Evolutionary conservation across 2,113 vertebrate species (phyloP), one percentile per base, ranked within the genome.

Genomic region (Aleadryas rufinucha): DNA sequence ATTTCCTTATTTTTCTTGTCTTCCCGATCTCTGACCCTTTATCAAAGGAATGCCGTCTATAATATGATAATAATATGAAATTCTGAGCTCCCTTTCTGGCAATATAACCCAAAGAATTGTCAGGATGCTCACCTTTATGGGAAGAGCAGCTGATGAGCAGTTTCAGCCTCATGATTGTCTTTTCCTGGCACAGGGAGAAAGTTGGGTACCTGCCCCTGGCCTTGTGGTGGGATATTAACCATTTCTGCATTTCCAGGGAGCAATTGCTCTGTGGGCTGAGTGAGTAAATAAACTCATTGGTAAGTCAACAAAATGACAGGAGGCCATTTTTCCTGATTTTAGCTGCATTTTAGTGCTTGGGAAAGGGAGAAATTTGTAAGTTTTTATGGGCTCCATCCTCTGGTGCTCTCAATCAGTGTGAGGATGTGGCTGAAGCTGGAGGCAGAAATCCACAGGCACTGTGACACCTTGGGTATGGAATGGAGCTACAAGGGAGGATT

Each of bases 1-100:
- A 97, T 97, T 96, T 95, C 96, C 96, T 93, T 95, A 96, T 95
- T 96, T 97, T 94, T 87, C 92, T 92, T 93, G 59, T 95, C 92
- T 96, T 93, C 71, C 82, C 35, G 93, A 85, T 89, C 95, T 77
- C 66, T 93, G 91, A 95, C 95, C 95, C 92, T 89, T 45, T 74
- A 90, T 90, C 96, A 96, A 96, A 96, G 90, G 52, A 59, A 71
- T 54, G 31, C 45, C 0, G 0, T 70, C 95, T 93, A 10, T 93
- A 94, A 90, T 95, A 96, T 96, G 93, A 91, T 96, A 90, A 96
- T 96, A 83, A 90, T 68, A 89, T 45, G 88, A 91, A 95, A 74
- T 93, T 86, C 84, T 68, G 79, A 57, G 63, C 92, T 90, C 89
- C 2, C 56, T 83, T 91, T 75, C 72, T 94, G 56, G 28, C 37